Percentiles rank a stretch among this genome's conserved stretches.
Conservation (phyloP, 2,797 vertebrate species). For the Philypnodon macrostomus region DNA sequence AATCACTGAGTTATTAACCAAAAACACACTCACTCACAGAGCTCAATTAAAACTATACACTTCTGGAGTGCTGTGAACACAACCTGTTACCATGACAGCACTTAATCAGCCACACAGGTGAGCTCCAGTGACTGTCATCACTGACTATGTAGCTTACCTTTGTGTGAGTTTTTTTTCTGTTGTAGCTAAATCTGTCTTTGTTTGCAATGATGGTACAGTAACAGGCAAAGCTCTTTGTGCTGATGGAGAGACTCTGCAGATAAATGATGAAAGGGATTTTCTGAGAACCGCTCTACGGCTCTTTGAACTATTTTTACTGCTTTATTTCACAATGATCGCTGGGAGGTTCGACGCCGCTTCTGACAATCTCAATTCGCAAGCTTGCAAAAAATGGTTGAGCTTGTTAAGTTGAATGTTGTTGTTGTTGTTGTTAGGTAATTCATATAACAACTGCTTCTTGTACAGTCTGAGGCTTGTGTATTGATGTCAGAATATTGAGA, state of each 20-base stretch:
- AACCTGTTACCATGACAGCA: constrained; percentile 58
- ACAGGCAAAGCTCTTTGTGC: constrained; percentile 59
- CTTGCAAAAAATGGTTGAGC: constrained; percentile 34
- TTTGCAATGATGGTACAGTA: constrained; percentile 63
- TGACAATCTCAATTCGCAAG: constrained; percentile 39
- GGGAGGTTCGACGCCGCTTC: constrained; percentile 54
- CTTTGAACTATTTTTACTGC: constrained; percentile 75
- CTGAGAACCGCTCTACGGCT: constrained; percentile 61
- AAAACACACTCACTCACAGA: too few species aligned
- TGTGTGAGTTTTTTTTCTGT: constrained; percentile 24
- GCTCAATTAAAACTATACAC: too few species aligned
- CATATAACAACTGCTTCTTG: constrained; percentile 14
- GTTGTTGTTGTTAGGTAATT: constrained; percentile 24
- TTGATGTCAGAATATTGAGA: neutral
- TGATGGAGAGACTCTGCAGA: constrained; percentile 75
- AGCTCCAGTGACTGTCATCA: constrained; percentile 40
- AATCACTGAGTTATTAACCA: too few species aligned
- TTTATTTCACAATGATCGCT: constrained; percentile 71
- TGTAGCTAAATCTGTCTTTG: constrained; percentile 56
- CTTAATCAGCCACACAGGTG: constrained; percentile 48
- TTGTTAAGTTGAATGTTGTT: constrained; percentile 44
- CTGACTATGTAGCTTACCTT: constrained; percentile 17
- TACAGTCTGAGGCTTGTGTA: constrained; percentile 14
- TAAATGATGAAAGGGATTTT: constrained; percentile 77
- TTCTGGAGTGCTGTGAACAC: too few species aligned